Percentiles rank a stretch among this genome's conserved stretches.
Conservation (phyloP, 2,113 vertebrate genomes). For the Bubalus kerabau region DNA sequence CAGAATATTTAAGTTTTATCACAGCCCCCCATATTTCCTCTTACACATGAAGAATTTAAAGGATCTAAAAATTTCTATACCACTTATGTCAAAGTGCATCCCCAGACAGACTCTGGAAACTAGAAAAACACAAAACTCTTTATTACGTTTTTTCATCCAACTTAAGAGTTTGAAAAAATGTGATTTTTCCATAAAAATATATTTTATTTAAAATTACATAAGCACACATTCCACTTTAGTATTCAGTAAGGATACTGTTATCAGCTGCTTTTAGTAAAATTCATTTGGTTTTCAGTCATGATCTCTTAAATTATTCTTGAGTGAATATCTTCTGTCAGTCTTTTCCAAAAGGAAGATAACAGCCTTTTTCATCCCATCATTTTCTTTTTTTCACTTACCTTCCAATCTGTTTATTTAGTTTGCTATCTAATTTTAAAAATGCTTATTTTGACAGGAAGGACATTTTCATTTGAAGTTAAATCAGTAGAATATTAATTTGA, state of each 20-base stretch:
- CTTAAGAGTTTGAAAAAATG: neutral
- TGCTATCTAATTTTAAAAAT: neutral
- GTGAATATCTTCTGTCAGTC: neutral
- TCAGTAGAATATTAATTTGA: neutral
- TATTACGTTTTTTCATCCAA: neutral
- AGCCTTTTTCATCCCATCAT: neutral
- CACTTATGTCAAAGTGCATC: neutral
- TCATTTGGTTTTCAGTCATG: neutral
- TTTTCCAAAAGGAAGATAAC: neutral
- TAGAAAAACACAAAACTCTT: neutral
- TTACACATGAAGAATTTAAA: neutral
- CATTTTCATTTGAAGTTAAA: neutral
- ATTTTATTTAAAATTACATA: neutral
- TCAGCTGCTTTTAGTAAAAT: neutral
- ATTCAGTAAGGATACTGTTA: neutral
- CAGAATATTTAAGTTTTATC: neutral
- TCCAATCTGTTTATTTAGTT: neutral
- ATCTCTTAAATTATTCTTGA: neutral
- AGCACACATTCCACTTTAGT: neutral
- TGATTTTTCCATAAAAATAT: neutral
- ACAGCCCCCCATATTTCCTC: neutral
- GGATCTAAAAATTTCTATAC: neutral
- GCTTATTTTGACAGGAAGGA: neutral
- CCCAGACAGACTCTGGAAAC: neutral
- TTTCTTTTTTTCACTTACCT: neutral